These are phyloP conservation scores for Murina feae DNA, from an alignment of 2,113 vertebrate species.

Conservation along the genomic window DNA sequence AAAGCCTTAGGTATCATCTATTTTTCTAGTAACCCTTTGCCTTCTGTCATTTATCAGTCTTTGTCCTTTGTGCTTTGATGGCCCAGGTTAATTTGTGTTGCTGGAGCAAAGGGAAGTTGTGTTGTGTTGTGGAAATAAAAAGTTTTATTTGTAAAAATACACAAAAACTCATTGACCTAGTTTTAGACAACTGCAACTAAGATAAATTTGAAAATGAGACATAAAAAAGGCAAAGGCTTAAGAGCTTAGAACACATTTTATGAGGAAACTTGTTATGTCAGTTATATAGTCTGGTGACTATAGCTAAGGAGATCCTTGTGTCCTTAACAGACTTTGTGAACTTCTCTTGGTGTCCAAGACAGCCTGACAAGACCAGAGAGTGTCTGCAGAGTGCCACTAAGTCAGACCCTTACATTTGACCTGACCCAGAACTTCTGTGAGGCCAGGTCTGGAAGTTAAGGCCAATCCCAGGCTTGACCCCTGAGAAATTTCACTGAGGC, in stretches of 20 bases:
- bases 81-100: constrained; percentile 51
- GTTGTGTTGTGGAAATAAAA: constrained; percentile 58
- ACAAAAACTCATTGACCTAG: constrained; percentile 29
- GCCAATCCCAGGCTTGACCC: not conserved
- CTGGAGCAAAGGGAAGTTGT: constrained; percentile 41
- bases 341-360: not conserved
- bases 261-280: constrained; percentile 18
- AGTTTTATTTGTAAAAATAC: constrained; percentile 57
- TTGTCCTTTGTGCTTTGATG: constrained; percentile 60
- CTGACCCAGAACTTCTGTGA: not conserved
- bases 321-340: not conserved
- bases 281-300: not conserved
- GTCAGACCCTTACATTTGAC: not conserved
- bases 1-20: constrained; percentile 65
- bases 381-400: not conserved
- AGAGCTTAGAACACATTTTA: constrained; percentile 43
- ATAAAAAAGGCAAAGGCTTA: constrained; percentile 53
- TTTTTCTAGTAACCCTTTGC: constrained; percentile 71
- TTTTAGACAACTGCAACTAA: constrained; percentile 67
- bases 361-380: not conserved
- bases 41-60: constrained; percentile 61
- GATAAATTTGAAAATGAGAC: constrained; percentile 63
- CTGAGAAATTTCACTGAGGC: not conserved
- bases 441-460: not conserved
- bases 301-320: not conserved